These are phyloP conservation scores for Mormyrops attenuatus DNA, from an alignment of 2,797 vertebrate species.

Conservation along the genomic window DNA sequence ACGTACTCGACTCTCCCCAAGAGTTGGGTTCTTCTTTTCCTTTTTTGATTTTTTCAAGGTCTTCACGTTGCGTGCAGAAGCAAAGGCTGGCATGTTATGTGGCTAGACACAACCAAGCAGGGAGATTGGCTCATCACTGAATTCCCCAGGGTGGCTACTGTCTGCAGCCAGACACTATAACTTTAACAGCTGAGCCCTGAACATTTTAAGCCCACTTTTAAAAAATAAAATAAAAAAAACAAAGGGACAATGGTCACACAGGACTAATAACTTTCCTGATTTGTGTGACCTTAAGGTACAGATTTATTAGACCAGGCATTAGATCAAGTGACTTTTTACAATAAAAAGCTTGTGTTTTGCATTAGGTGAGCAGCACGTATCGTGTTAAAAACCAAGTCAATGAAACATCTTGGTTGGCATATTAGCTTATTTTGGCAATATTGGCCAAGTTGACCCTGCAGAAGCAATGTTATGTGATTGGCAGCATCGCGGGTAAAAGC, in stretches of 20 bases:
- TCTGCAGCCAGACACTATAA: background rate
- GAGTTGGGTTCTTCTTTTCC: constrained; percentile 40
- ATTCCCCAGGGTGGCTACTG: constrained; percentile 33
- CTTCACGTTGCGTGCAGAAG: constrained; percentile 33
- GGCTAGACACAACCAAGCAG: constrained; percentile 34
- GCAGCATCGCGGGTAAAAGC: background rate
- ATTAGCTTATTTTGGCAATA: background rate
- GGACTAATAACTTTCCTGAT: background rate
- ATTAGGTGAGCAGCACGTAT: background rate
- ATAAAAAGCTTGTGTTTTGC: background rate
- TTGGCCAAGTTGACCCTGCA: background rate
- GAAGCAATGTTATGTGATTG: background rate
- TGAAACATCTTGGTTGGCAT: background rate
- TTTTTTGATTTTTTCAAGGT: constrained; percentile 20
- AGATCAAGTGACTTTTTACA: background rate
- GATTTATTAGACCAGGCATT: background rate
- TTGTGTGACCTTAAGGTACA: background rate
- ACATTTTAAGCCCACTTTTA: background rate
- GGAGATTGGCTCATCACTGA: background rate
- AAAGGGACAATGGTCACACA: background rate
- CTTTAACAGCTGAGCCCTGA: background rate
- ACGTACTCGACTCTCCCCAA: constrained; percentile 31
- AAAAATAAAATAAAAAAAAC: background rate
- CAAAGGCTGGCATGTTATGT: constrained; percentile 36
- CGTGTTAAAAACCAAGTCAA: background rate